phyloP scores from a whole-genome alignment of 2,797 vertebrate genomes.

The Petrocephalus schoutedeni region DNA sequence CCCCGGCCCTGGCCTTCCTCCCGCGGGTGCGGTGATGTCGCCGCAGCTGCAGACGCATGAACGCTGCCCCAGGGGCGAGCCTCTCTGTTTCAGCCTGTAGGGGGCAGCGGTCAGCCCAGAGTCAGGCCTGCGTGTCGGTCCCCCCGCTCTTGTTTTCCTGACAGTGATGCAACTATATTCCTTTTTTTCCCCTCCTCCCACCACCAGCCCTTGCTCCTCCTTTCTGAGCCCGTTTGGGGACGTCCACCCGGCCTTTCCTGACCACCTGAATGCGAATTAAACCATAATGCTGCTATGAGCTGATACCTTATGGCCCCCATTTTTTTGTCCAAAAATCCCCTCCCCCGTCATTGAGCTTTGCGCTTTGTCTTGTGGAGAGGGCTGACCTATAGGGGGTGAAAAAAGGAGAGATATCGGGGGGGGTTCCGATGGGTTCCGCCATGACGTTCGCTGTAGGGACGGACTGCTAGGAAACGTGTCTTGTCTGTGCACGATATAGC shows the following conservation, averaged over 20 bases:
- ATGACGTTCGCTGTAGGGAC: slow-evolving; percentile 25
- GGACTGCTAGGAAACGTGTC: slow-evolving; percentile 45
- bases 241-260: slow-evolving; percentile 34
- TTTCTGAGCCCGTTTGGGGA: slow-evolving; percentile 48
- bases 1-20: slow-evolving; percentile 59
- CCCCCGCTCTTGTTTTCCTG: slow-evolving; percentile 46
- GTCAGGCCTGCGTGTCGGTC: slow-evolving; percentile 47
- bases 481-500: slow-evolving; percentile 52
- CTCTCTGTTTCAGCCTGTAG: slow-evolving; percentile 54
- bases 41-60: slow-evolving; percentile 71
- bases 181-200: slow-evolving; percentile 51
- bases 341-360: slow-evolving; percentile 26
- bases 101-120: slow-evolving; percentile 44
- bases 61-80: slow-evolving; percentile 57
- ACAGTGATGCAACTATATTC: slow-evolving; percentile 58
- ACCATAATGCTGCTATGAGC: slow-evolving; percentile 67
- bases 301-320: slow-evolving; percentile 51
- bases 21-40: slow-evolving; percentile 49
- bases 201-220: slow-evolving; percentile 55
- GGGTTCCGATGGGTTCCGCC: slow-evolving; percentile 26
- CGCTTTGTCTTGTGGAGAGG: slow-evolving; percentile 42
- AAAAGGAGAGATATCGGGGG: slow-evolving; percentile 44
- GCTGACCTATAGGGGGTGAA: slow-evolving; percentile 44
- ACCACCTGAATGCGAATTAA: slow-evolving; percentile 64
- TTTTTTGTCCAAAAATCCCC: slow-evolving; percentile 27